Conservation (phyloP, 1,140 invertebrate species). For the Drosophila ironensis region DNA sequence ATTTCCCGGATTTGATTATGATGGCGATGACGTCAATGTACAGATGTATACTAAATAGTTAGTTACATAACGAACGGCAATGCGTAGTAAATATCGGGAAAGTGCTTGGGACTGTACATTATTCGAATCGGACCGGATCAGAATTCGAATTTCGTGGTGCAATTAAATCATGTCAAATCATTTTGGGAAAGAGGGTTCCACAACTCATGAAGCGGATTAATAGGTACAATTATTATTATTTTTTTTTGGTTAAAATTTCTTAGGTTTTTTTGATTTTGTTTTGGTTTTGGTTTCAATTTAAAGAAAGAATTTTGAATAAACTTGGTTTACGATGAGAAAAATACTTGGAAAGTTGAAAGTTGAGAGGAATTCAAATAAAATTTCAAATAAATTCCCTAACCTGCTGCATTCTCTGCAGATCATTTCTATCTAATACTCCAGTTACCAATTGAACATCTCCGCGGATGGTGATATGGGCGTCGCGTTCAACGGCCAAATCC, state of each 20-base stretch:
- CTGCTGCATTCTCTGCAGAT: constrained; percentile 91
- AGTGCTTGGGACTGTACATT: constrained; percentile 44
- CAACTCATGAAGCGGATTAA: constrained; percentile 62
- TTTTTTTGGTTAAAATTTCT: constrained; percentile 50
- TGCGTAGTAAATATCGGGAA: constrained; percentile 11
- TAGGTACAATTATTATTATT: constrained; percentile 44
- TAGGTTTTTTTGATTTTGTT: constrained; percentile 26
- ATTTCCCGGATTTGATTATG: constrained; percentile 50
- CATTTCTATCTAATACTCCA: constrained; percentile 88
- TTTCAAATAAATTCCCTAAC: constrained; percentile 84
- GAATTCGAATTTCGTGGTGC: constrained; percentile 27
- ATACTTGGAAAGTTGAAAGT: constrained; percentile 82
- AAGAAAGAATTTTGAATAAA: constrained; percentile 75
- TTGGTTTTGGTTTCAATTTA: constrained; percentile 42
- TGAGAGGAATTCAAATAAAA: constrained; percentile 79
- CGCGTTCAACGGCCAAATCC: constrained; percentile 91
- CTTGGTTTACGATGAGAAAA: constrained; percentile 77
- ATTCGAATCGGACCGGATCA: constrained; percentile 18
- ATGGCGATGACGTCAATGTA: constrained; percentile 45
- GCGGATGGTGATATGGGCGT: constrained; percentile 87
- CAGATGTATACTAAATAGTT: too few species aligned
- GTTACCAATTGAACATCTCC: constrained; percentile 89
- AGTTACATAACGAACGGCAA: constrained; percentile 14
- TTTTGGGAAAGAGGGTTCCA: constrained; percentile 50
- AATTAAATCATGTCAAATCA: constrained; percentile 27